A percentile compares a stretch with the other conserved stretches of the same genome.
These are phyloP conservation scores for Microcebus griseorufus DNA, from an alignment of 2,113 vertebrate genomes.

Conservation along the genomic window DNA sequence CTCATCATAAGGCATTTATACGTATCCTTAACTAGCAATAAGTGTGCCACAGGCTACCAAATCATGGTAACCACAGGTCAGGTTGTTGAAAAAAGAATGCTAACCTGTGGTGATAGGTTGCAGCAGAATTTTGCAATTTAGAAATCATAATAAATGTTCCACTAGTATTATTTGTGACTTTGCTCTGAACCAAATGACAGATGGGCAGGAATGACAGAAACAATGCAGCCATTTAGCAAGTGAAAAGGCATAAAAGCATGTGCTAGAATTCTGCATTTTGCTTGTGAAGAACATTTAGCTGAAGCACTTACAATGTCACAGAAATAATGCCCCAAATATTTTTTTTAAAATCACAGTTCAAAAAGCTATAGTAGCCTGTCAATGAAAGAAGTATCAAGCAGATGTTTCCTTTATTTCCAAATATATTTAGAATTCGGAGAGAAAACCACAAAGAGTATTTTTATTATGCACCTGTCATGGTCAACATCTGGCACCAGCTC, in stretches of 20 bases:
- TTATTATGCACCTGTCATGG: conserved; percentile 26
- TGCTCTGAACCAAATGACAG: conserved; percentile 38
- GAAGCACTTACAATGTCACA: conserved; percentile 20
- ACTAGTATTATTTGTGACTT: conserved; percentile 35
- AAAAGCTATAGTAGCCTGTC: conserved; percentile 31
- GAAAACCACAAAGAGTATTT: conserved; percentile 34
- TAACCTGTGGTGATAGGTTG: neutral
- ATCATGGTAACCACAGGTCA: neutral
- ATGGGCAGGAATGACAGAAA: conserved; percentile 4
- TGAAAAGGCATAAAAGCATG: neutral
- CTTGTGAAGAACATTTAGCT: conserved; percentile 48
- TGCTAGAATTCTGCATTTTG: conserved; percentile 43
- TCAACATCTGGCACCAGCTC: conserved; percentile 56
- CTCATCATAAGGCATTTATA: neutral
- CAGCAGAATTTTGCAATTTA: neutral
- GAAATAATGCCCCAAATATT: conserved; percentile 31
- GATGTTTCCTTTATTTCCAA: conserved; percentile 63
- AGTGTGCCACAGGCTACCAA: neutral
- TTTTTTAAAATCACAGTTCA: neutral
- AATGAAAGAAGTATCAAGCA: conserved; percentile 48
- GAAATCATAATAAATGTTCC: conserved; percentile 30
- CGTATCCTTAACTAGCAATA: neutral
- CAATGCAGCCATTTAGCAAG: neutral
- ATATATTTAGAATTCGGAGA: conserved; percentile 52
- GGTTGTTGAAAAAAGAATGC: neutral